These are phyloP conservation scores for Colaptes auratus DNA, from an alignment of 2,113 vertebrate species.

Conservation along the genomic window DNA sequence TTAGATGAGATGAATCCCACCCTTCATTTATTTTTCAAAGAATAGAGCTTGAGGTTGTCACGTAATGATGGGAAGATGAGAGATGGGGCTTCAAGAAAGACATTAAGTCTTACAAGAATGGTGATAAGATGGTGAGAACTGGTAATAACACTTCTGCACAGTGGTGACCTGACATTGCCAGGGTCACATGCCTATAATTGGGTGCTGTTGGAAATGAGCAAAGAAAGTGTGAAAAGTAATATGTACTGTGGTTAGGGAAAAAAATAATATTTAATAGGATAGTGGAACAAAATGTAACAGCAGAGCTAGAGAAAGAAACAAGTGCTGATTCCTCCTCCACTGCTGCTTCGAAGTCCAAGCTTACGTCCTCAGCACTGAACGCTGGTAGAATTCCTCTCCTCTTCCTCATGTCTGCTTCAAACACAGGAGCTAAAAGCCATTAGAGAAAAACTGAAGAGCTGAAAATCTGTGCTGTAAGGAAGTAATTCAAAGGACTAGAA, in stretches of 20 bases:
- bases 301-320: neutral
- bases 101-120: neutral
- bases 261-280: neutral
- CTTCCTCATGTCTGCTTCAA: neutral
- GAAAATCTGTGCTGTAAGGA: neutral
- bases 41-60: neutral
- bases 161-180: neutral
- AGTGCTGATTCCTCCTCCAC: neutral
- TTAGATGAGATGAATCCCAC: constrained; percentile 38
- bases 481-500: neutral
- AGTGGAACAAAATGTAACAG: neutral
- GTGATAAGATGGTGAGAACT: neutral
- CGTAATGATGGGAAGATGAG: neutral
- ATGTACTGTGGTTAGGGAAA: neutral
- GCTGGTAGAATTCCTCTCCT: neutral
- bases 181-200: neutral
- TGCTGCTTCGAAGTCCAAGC: neutral
- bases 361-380: neutral
- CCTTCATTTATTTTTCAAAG: constrained; percentile 52
- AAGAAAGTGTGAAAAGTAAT: neutral
- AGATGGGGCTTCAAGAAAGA: neutral
- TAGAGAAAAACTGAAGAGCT: neutral
- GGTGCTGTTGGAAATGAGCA: neutral
- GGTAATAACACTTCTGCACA: neutral
- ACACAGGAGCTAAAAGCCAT: neutral